Percentiles rank a stretch among this genome's conserved stretches.
phyloP scores from a whole-genome alignment of 2,888 invertebrate species.

The Thalpophila matura region DNA sequence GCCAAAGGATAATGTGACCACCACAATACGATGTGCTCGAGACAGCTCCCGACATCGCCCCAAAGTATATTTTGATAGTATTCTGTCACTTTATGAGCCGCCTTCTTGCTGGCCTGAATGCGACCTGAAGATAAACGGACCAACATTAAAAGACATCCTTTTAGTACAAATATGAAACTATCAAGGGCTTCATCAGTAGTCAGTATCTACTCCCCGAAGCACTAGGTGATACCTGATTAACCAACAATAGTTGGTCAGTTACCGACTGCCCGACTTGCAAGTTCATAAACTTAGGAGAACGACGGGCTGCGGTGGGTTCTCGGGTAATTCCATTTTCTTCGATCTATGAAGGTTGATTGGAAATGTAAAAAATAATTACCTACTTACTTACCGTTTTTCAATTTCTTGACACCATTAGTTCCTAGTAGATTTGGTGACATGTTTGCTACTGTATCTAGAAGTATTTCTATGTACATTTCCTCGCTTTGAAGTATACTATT shows the following conservation, averaged over 20 bases:
- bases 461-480: slow-evolving; percentile 92
- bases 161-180: background rate
- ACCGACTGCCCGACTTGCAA: too few species aligned
- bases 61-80: slow-evolving; percentile 94
- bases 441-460: slow-evolving; percentile 91
- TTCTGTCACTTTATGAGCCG: slow-evolving; percentile 92
- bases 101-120: slow-evolving; percentile 90
- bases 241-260: too few species aligned
- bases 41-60: slow-evolving; percentile 95
- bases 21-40: slow-evolving; percentile 96
- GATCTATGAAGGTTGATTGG: background rate
- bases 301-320: background rate
- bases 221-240: too few species aligned
- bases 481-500: slow-evolving; percentile 93
- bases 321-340: background rate
- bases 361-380: background rate
- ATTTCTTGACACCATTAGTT: slow-evolving; percentile 91
- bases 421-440: slow-evolving; percentile 91
- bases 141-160: background rate
- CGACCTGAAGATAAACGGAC: slow-evolving; percentile 83
- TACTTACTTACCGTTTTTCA: slow-evolving; percentile 84
- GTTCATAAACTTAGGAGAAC: too few species aligned
- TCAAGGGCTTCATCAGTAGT: too few species aligned
- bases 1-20: slow-evolving; percentile 95
- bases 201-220: too few species aligned